phyloP scores from a whole-genome alignment of 2,888 invertebrate species.

The Zygogramma bicolorata region DNA sequence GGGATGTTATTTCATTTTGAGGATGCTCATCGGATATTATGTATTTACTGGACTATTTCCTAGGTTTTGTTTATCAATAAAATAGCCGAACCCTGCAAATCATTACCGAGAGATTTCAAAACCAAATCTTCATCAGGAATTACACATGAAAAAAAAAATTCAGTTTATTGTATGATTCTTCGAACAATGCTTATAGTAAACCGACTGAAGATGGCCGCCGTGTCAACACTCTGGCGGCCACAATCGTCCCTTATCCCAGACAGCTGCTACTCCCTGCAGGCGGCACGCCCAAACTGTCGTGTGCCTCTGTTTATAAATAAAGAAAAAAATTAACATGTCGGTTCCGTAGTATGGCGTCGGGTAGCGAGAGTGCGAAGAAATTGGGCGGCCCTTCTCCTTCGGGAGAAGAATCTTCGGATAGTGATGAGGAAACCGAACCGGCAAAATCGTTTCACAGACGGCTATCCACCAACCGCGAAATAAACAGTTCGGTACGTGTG shows the following conservation, averaged over 20 bases:
- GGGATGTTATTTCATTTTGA: too few relatives aligned
- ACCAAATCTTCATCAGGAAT: too few relatives aligned
- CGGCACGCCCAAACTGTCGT: slow-evolving; percentile 21
- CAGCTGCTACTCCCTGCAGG: slow-evolving; percentile 29
- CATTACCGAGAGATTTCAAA: too few relatives aligned
- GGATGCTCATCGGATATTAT: too few relatives aligned
- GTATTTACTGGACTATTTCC: too few relatives aligned
- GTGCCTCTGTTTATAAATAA: slow-evolving; percentile 45
- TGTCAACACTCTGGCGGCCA: neutral
- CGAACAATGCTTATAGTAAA: neutral
- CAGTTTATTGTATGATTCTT: too few relatives aligned
- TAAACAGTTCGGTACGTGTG: slow-evolving; percentile 80
- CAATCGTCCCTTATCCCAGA: neutral
- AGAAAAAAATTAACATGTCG: slow-evolving; percentile 54
- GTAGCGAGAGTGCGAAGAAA: slow-evolving; percentile 62
- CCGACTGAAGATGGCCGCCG: neutral
- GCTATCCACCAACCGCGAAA: slow-evolving; percentile 85
- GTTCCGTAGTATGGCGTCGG: slow-evolving; percentile 62
- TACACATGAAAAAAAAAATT: too few relatives aligned
- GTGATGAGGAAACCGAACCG: slow-evolving; percentile 86
- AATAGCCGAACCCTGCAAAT: too few relatives aligned
- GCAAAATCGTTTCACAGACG: slow-evolving; percentile 81
- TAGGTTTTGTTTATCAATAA: too few relatives aligned
- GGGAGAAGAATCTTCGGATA: slow-evolving; percentile 78
- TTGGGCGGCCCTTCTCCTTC: slow-evolving; percentile 60